Evolutionary conservation across 2,113 vertebrate species (phyloP).

Genomic region (Lepisosteus oculatus): DNA sequence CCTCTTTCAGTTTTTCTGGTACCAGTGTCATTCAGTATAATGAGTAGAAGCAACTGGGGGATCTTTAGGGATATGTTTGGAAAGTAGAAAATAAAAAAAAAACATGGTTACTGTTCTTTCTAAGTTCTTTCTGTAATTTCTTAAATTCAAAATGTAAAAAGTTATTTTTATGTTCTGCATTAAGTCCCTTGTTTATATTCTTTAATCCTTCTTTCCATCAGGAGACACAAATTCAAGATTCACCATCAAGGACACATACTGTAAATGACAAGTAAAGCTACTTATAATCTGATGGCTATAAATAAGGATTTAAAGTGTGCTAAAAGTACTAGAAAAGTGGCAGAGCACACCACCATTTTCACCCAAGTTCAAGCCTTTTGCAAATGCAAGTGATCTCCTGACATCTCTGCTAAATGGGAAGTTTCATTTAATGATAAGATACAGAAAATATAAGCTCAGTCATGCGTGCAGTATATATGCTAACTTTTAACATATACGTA

Average conservation of each 20-base stretch:
- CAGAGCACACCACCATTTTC: background rate
- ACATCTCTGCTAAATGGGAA: background rate
- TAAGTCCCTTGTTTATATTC: no score
- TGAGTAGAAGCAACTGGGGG: background rate
- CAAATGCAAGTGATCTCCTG: background rate
- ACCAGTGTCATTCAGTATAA: background rate
- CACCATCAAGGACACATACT: no score
- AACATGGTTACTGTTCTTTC: background rate
- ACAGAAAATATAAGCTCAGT: background rate
- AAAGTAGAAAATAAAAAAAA: background rate
- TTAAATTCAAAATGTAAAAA: no score
- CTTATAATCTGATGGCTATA: no score
- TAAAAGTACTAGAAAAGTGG: background rate
- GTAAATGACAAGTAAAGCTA: no score
- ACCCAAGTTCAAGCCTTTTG: background rate
- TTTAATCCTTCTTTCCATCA: no score
- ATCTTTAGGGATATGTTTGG: background rate
- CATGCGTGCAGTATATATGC: background rate
- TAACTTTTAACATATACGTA: background rate
- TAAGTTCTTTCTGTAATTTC: no score
- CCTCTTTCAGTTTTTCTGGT: no score
- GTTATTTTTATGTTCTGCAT: no score
- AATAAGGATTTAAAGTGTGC: no score
- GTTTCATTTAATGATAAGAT: background rate
- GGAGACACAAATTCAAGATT: no score